phyloP scores from a whole-genome alignment of 1,140 invertebrate species.

The Panulirus ornatus region DNA sequence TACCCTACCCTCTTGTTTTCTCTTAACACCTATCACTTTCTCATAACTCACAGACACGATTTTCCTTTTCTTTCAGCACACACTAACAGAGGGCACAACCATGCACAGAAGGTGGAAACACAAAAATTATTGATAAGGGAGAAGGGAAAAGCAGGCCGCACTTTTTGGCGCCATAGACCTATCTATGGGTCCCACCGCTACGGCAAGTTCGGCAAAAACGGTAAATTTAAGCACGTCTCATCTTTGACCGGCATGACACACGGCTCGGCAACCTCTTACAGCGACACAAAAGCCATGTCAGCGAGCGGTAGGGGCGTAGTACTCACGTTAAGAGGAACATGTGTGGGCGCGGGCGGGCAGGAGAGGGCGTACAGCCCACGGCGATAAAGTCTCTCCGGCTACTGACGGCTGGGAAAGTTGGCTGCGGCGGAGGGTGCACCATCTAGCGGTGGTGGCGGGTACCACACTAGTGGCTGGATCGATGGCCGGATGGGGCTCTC shows the following conservation, averaged over 20 bases:
- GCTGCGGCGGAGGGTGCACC: constrained; percentile 45
- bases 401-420: constrained; percentile 52
- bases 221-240: not conserved
- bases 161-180: constrained; percentile 33
- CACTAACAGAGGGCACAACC: not conserved
- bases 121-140: not conserved
- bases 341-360: constrained; percentile 62
- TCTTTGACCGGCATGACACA: not conserved
- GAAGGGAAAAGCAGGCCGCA: not conserved
- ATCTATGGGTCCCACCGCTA: constrained; percentile 21
- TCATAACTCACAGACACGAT: too few relatives aligned
- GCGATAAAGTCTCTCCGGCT: constrained; percentile 58
- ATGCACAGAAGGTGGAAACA: not conserved
- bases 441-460: constrained; percentile 50
- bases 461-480: constrained; percentile 54
- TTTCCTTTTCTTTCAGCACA: too few relatives aligned
- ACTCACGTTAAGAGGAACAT: constrained; percentile 63
- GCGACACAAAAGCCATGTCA: not conserved
- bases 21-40: too few relatives aligned
- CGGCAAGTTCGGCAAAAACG: not conserved
- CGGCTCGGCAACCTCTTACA: not conserved
- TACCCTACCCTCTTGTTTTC: too few relatives aligned
- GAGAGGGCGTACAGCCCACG: constrained; percentile 61
- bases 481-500: constrained; percentile 32
- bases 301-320: not conserved